These are phyloP conservation scores for Chrysomallon squamiferum DNA, from an alignment of 1,140 invertebrate species.

Conservation along the genomic window DNA sequence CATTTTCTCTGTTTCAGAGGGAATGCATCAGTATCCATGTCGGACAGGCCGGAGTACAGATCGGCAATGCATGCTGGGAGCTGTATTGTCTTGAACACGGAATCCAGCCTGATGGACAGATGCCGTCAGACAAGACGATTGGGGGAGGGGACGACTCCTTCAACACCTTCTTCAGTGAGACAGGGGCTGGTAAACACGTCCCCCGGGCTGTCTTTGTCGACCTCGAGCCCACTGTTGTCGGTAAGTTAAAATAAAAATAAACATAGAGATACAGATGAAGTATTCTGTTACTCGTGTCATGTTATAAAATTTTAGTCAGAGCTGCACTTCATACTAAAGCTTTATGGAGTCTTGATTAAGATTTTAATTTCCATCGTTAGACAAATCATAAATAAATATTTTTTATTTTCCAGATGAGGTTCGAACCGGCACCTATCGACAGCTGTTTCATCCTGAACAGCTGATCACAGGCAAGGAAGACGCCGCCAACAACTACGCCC, in stretches of 20 bases:
- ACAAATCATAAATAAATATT: no score
- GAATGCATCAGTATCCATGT: conserved; percentile 86
- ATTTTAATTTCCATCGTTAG: not conserved
- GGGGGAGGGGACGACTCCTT: conserved; percentile 80
- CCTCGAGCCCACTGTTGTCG: conserved; percentile 80
- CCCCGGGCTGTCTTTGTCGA: conserved; percentile 75
- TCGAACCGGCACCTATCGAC: conserved; percentile 67
- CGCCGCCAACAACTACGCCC: conserved; percentile 9
- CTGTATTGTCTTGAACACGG: conserved; percentile 13
- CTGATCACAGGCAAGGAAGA: conserved; percentile 45
- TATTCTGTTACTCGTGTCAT: no score
- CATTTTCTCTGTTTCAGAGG: conserved; percentile 35
- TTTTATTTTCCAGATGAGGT: not conserved
- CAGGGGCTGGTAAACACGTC: conserved; percentile 73
- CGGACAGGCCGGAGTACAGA: conserved; percentile 86
- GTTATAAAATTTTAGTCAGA: not conserved
- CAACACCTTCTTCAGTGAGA: conserved; percentile 90
- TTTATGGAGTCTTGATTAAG: not conserved
- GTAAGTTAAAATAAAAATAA: conserved; percentile 29
- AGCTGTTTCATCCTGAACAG: no score
- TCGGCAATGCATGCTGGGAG: conserved; percentile 52
- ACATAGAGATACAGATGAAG: not conserved
- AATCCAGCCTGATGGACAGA: conserved; percentile 14
- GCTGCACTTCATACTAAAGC: not conserved
- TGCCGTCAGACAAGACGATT: conserved; percentile 32